A percentile compares a stretch with the other conserved stretches of the same genome.
Conservation (phyloP, 1,140 invertebrate species). For the Drosophila asahinai region DNA sequence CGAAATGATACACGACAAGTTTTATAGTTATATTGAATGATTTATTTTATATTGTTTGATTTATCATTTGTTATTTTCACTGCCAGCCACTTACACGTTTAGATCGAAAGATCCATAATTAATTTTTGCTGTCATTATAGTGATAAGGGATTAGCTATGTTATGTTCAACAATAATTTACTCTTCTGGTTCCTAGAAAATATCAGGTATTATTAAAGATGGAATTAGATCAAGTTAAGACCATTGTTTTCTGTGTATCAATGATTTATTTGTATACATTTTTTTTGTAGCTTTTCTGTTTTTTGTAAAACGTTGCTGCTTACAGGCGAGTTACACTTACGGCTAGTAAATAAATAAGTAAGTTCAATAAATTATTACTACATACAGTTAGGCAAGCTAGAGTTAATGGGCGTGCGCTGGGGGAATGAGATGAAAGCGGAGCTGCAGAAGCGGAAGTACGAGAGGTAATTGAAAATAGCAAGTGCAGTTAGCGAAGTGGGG, state of each 20-base stretch:
- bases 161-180: too few relatives aligned
- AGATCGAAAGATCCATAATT: too few relatives aligned
- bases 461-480: conserved; percentile 74
- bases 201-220: too few relatives aligned
- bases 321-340: conserved; percentile 64
- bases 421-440: conserved; percentile 53
- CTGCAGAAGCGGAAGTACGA: conserved; percentile 45
- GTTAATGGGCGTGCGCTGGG: conserved; percentile 48
- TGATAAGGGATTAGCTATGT: too few relatives aligned
- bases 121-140: too few relatives aligned
- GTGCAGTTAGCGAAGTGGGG: conserved; percentile 55
- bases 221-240: background rate
- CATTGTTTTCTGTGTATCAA: conserved; percentile 18
- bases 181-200: background rate
- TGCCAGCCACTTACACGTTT: too few relatives aligned
- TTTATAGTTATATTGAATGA: too few relatives aligned
- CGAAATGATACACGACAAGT: too few relatives aligned
- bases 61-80: too few relatives aligned
- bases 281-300: conserved; percentile 77
- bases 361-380: conserved; percentile 79
- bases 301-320: conserved; percentile 78
- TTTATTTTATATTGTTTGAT: too few relatives aligned
- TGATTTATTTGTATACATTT: conserved; percentile 59
- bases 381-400: conserved; percentile 68
- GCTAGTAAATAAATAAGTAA: conserved; percentile 67